Percentiles rank a stretch among this genome's conserved stretches.
Conservation (phyloP, 2,113 vertebrate genomes). For the Cavia porcellus region DNA sequence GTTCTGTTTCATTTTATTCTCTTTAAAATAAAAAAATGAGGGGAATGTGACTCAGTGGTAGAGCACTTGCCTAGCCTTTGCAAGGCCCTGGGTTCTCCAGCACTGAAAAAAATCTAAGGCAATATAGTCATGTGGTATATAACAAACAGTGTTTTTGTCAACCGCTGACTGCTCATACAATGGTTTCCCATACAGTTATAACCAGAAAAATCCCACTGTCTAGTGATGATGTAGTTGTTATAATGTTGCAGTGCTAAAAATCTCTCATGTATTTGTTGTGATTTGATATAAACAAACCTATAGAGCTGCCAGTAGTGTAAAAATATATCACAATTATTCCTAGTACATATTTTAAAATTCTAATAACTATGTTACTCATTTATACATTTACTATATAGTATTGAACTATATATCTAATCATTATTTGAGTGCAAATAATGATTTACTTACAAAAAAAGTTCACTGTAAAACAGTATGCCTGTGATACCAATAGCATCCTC, state of each 20-base stretch:
- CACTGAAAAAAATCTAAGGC: not conserved
- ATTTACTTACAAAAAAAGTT: not conserved
- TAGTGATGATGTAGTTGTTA: not conserved
- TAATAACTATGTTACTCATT: not conserved
- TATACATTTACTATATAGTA: not conserved
- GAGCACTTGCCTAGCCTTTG: not conserved
- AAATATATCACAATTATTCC: slow-evolving; percentile 3
- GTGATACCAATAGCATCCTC: not conserved
- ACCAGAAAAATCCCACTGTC: not conserved
- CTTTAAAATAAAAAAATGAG: no score
- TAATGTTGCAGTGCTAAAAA: not conserved
- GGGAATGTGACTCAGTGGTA: not conserved
- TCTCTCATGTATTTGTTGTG: not conserved
- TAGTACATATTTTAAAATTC: not conserved
- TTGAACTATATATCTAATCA: not conserved
- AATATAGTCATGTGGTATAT: not conserved
- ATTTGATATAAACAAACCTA: not conserved
- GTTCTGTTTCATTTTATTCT: no score
- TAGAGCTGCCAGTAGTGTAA: not conserved
- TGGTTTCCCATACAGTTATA: not conserved
- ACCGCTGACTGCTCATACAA: not conserved
- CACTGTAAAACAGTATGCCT: not conserved
- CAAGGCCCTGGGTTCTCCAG: not conserved
- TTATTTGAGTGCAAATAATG: not conserved
- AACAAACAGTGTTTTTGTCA: not conserved